These are phyloP conservation scores for Masnerella sp. DNA, from an alignment of 2,888 invertebrate species.

Conservation along the genomic window DNA sequence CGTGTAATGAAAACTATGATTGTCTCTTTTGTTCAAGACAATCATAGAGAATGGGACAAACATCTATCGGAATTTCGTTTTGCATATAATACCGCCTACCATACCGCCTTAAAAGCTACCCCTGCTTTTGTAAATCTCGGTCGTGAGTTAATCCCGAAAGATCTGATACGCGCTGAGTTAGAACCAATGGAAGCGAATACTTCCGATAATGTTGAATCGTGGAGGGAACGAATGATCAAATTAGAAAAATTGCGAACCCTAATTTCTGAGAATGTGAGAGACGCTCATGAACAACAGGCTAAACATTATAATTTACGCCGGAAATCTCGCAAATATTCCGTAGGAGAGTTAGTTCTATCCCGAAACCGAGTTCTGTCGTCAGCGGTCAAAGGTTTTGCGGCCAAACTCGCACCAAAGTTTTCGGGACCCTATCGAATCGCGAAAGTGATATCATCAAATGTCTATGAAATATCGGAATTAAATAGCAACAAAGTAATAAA, in stretches of 20 bases:
- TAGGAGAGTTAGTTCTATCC: constrained; percentile 3
- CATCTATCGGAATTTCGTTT: constrained; percentile 3
- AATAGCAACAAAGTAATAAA: background rate
- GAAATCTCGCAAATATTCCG: background rate
- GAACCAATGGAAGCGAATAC: background rate
- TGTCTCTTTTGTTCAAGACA: background rate
- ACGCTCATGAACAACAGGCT: background rate
- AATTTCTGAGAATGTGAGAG: background rate
- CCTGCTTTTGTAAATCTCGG: background rate
- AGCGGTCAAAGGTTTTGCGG: background rate
- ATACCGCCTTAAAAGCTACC: background rate
- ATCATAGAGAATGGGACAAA: constrained; percentile 2
- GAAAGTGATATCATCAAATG: background rate
- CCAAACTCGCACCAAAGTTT: background rate
- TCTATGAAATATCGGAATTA: background rate
- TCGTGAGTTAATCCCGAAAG: background rate
- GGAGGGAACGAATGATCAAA: background rate
- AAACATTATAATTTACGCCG: constrained; percentile 4
- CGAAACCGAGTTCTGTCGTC: constrained; percentile 6
- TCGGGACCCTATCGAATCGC: background rate
- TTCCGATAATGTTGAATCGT: background rate
- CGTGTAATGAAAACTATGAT: constrained; percentile 1
- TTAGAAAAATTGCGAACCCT: background rate
- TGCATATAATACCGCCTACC: background rate
- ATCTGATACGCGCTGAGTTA: background rate